Evolutionary conservation across 2,113 vertebrate genomes (phyloP).

Genomic region (Archocentrus centrarchus): DNA sequence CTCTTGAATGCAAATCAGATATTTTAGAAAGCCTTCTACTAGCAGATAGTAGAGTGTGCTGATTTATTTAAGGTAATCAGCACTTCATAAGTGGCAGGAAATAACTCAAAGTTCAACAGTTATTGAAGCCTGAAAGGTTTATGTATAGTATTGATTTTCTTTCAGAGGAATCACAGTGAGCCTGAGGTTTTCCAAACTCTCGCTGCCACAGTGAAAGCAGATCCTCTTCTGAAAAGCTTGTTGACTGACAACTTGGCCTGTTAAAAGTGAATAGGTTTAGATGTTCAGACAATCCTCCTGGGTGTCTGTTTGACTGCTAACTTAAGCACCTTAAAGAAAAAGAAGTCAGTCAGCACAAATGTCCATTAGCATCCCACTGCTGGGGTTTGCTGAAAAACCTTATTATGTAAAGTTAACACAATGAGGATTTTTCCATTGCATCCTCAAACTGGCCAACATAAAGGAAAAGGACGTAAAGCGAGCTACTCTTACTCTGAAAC

Average conservation of each 20-base stretch:
- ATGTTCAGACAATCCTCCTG: slow-evolving; percentile 9
- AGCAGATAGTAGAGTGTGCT: neutral
- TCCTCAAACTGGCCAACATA: neutral
- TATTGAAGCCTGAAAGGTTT: neutral
- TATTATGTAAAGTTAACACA: slow-evolving; percentile 13
- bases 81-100: neutral
- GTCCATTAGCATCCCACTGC: slow-evolving; percentile 1
- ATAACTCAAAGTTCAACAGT: neutral
- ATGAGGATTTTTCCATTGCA: neutral
- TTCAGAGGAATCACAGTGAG: neutral
- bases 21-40: neutral
- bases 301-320: slow-evolving; percentile 3
- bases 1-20: neutral
- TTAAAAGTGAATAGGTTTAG: neutral
- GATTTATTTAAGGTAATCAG: neutral
- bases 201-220: neutral
- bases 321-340: slow-evolving; percentile 6
- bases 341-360: neutral
- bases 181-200: neutral
- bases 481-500: slow-evolving; percentile 22
- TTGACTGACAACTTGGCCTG: slow-evolving; percentile 11
- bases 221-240: neutral
- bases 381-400: neutral
- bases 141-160: neutral
- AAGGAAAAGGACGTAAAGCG: neutral